Base-by-base conservation (phyloP, 2,113 vertebrate species). In the Camelus bactrianus region DNA sequence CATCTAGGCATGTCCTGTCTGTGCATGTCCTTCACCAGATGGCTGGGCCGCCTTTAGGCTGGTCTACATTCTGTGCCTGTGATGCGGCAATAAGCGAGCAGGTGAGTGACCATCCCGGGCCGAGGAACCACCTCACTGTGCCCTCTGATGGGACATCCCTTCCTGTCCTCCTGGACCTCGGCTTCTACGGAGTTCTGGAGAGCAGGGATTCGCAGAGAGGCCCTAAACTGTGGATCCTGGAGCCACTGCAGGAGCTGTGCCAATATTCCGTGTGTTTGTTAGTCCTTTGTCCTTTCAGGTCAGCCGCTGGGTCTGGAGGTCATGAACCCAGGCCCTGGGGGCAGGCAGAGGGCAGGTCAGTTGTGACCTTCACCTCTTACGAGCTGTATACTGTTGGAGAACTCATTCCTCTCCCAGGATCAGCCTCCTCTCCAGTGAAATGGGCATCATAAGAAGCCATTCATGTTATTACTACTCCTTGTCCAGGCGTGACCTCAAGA, bases 241-340 rank as follows among this genome's bases (percentile, higher is more conserved):
- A 26, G 17, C 42, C 2, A 0, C 0, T n/a, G 69, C 28, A 1
- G 52, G 67, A 67, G n/a, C 54, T 12, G 1, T 10, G 32, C 19
- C 50, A 32, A 24, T 42, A 30, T 60, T 67, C 64, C 16, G 5
- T 9, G 4, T n/a, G 84, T 54, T 26, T 76, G 50, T 76, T 38
- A 46, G 69, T 62, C 20, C n/a, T 19, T 17, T n/a, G 70, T 76
- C 85, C 16, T 22, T 93, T 77, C 42, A 54, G 77, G 48, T 76
- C 58, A 83, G 48, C 30, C 6, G 8, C 38, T 58, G 6, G 48
- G n/a, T 15, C 67, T 46, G 38, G 52, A 87, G 64, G 75, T 60
- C 42, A 38, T 24, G 70, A 79, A 48, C 16, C 9, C 38, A 50
- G 82, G 52, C 54, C 28, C 16, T 24, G 38, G 73, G 26, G 6